Evolutionary conservation across 2,113 vertebrate genomes (phyloP).

Genomic region (Polypterus senegalus): DNA sequence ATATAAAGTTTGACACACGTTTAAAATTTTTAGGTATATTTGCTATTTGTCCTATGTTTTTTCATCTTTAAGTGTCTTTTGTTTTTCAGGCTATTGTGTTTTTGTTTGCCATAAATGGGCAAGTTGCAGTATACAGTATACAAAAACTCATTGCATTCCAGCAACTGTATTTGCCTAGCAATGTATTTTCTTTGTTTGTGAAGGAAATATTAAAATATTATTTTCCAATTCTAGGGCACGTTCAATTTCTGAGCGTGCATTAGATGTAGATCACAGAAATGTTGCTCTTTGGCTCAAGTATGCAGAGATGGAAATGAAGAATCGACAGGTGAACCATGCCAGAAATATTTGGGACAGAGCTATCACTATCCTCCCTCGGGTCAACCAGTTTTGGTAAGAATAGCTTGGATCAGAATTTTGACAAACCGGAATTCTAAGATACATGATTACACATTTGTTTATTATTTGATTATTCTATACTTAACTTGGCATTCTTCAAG

Average conservation of each 20-base stretch:
- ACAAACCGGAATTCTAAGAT: too few relatives aligned
- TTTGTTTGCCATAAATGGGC: too few relatives aligned
- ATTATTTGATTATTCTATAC: too few relatives aligned
- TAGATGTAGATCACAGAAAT: constrained; percentile 94
- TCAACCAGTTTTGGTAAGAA: constrained; percentile 91
- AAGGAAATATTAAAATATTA: neutral
- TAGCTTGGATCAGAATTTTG: too few relatives aligned
- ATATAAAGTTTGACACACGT: too few relatives aligned
- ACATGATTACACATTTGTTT: too few relatives aligned
- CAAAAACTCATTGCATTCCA: neutral
- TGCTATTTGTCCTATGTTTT: too few relatives aligned
- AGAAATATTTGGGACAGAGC: constrained; percentile 95
- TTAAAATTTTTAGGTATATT: too few relatives aligned
- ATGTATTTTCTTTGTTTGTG: neutral
- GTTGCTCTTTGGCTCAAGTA: constrained; percentile 94
- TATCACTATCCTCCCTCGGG: constrained; percentile 85
- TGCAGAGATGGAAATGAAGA: constrained; percentile 98
- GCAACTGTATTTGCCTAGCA: neutral
- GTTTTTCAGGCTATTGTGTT: too few relatives aligned
- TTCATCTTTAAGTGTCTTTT: too few relatives aligned
- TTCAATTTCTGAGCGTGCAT: constrained; percentile 92
- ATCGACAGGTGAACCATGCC: constrained; percentile 88
- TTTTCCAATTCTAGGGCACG: constrained; percentile 59
- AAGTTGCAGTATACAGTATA: too few relatives aligned
- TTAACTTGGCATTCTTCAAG: too few relatives aligned